phyloP scores from a whole-genome alignment of 2,888 invertebrate genomes.

The Drosophila ochracea region DNA sequence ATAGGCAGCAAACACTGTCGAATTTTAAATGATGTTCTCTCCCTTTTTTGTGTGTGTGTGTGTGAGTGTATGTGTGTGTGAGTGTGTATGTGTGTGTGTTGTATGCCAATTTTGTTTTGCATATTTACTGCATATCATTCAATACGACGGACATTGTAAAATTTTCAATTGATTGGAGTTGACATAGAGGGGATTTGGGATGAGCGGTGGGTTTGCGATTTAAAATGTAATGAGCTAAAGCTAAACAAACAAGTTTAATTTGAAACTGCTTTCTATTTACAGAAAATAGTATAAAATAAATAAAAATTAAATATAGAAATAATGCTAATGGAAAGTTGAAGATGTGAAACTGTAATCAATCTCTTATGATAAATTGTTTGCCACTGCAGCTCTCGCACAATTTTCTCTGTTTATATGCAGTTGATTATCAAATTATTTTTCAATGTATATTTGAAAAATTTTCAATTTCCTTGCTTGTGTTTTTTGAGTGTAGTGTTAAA shows the following conservation, averaged over 20 bases:
- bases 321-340: background rate
- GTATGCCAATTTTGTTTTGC: slow-evolving; percentile 38
- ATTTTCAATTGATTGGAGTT: slow-evolving; percentile 43
- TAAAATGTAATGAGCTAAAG: background rate
- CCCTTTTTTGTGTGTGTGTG: slow-evolving; percentile 10
- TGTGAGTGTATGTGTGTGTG: background rate
- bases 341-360: background rate
- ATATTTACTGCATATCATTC: slow-evolving; percentile 48
- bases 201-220: background rate
- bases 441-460: background rate
- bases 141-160: slow-evolving; percentile 24
- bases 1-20: slow-evolving; percentile 17
- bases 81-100: background rate
- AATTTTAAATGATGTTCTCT: slow-evolving; percentile 62
- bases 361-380: background rate
- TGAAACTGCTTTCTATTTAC: too few species aligned
- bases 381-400: background rate
- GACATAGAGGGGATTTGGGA: background rate
- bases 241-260: background rate
- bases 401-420: background rate
- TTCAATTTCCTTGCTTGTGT: slow-evolving; percentile 8
- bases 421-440: background rate
- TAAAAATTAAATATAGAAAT: background rate
- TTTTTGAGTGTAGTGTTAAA: slow-evolving; percentile 26
- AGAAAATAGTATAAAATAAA: too few species aligned